phyloP scores from a whole-genome alignment of 1,140 invertebrate genomes.

The Penaeus vannamei region DNA sequence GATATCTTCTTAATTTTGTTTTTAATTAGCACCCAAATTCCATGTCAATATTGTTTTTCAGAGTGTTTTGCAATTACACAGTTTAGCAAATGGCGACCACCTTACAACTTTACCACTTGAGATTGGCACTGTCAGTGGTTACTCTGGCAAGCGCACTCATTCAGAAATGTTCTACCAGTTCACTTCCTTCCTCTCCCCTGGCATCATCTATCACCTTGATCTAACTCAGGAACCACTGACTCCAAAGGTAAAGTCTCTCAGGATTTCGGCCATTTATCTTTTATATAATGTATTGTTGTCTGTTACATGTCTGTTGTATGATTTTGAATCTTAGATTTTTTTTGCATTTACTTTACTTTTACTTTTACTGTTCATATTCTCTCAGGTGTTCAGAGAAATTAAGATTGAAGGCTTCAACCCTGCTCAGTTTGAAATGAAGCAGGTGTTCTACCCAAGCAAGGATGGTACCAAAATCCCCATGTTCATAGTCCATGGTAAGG shows the following conservation, averaged over 20 bases:
- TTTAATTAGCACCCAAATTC: too few relatives aligned
- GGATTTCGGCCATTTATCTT: too few relatives aligned
- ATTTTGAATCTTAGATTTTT: too few relatives aligned
- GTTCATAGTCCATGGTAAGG: constrained; percentile 92
- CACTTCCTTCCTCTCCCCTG: constrained; percentile 93
- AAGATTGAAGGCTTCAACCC: constrained; percentile 88
- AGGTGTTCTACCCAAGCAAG: constrained; percentile 95
- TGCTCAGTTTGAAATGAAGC: constrained; percentile 85
- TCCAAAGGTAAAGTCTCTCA: constrained; percentile 77
- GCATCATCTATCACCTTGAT: constrained; percentile 90
- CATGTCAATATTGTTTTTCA: constrained; percentile 72
- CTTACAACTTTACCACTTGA: constrained; percentile 84
- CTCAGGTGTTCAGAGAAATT: constrained; percentile 86
- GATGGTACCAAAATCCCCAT: constrained; percentile 97
- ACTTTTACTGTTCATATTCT: neutral
- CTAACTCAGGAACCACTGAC: constrained; percentile 79
- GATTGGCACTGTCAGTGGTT: constrained; percentile 88
- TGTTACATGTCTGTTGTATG: too few relatives aligned
- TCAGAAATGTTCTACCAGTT: constrained; percentile 95
- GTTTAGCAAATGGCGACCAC: constrained; percentile 81
- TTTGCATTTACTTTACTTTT: neutral
- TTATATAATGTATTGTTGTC: too few relatives aligned
- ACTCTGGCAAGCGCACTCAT: constrained; percentile 88
- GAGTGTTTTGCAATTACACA: constrained; percentile 88
- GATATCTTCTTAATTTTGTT: too few relatives aligned